Evolutionary conservation across 1,140 invertebrate species (phyloP).

Genomic region (Berghia stephanieae): DNA sequence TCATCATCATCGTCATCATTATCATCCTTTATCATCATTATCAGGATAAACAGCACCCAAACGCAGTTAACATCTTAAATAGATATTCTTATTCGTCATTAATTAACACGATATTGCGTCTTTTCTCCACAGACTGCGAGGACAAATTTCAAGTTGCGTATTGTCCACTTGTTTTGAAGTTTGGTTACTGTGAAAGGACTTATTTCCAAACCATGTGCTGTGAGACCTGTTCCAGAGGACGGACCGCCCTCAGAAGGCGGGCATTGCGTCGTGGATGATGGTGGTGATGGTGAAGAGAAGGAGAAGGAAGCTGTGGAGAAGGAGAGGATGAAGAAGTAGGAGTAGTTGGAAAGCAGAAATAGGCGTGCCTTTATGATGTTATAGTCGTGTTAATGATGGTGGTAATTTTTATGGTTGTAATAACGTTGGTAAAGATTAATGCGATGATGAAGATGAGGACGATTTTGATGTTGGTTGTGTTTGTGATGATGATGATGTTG

Average conservation of each 20-base stretch:
- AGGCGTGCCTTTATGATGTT: too few relatives aligned
- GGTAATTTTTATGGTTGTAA: too few relatives aligned
- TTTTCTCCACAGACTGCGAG: conserved; percentile 48
- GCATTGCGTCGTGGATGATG: too few relatives aligned
- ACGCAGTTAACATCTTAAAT: not conserved
- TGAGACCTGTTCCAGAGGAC: conserved; percentile 44
- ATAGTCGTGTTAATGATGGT: too few relatives aligned
- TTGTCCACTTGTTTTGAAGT: conserved; percentile 56
- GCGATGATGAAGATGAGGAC: too few relatives aligned
- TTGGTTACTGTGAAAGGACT: conserved; percentile 50
- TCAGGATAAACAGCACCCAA: not conserved
- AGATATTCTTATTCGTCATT: not conserved
- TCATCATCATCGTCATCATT: not conserved
- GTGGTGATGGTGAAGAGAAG: too few relatives aligned
- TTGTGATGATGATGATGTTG: too few relatives aligned
- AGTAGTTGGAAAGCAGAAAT: too few relatives aligned
- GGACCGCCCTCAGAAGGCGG: not conserved
- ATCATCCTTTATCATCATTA: not conserved
- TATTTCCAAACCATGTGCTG: conserved; percentile 61
- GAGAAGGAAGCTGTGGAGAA: too few relatives aligned
- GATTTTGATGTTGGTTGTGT: too few relatives aligned
- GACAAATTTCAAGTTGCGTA: conserved; percentile 55
- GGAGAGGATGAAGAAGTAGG: too few relatives aligned
- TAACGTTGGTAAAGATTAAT: too few relatives aligned
- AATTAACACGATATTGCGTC: not conserved